A percentile compares a stretch with the other conserved stretches of the same genome.
These are phyloP conservation scores for Acanthis flammea DNA, from an alignment of 2,797 vertebrate species.

Conservation along the genomic window DNA sequence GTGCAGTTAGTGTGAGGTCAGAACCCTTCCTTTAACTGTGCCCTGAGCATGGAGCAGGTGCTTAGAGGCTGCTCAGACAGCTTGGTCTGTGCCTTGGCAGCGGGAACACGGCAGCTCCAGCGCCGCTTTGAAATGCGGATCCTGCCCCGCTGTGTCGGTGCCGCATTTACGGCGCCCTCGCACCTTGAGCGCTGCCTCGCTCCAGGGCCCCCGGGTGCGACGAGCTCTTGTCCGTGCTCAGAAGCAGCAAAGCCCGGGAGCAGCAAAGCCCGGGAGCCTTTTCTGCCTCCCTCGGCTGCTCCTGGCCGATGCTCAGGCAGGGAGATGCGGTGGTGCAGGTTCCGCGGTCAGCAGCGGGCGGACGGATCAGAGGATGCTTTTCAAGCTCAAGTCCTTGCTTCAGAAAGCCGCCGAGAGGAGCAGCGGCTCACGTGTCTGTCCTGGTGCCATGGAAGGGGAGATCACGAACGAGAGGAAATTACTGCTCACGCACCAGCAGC, in stretches of 20 bases:
- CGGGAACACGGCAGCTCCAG: background rate
- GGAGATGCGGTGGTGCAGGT: rapidly evolving
- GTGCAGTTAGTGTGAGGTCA: background rate
- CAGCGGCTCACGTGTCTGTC: background rate
- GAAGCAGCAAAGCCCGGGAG: background rate
- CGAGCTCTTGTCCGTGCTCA: background rate
- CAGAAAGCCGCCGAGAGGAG: background rate
- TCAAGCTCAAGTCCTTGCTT: background rate
- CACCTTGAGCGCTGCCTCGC: background rate
- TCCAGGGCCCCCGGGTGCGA: background rate
- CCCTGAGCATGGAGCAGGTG: background rate
- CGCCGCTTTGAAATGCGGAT: background rate
- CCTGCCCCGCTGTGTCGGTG: slow-evolving; percentile 7
- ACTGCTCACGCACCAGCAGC: background rate
- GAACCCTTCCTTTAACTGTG: background rate
- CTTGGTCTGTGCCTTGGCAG: background rate
- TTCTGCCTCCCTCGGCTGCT: background rate
- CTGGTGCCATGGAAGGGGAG: background rate
- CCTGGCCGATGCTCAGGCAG: background rate
- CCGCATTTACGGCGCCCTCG: background rate
- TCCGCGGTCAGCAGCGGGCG: background rate
- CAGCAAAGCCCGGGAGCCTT: background rate
- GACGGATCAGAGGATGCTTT: background rate
- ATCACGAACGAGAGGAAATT: background rate
- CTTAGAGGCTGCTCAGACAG: background rate